Evolutionary conservation across 2,797 vertebrate genomes (phyloP), one percentile per base, ranked within the genome.

Genomic region (Catharus ustulatus): DNA sequence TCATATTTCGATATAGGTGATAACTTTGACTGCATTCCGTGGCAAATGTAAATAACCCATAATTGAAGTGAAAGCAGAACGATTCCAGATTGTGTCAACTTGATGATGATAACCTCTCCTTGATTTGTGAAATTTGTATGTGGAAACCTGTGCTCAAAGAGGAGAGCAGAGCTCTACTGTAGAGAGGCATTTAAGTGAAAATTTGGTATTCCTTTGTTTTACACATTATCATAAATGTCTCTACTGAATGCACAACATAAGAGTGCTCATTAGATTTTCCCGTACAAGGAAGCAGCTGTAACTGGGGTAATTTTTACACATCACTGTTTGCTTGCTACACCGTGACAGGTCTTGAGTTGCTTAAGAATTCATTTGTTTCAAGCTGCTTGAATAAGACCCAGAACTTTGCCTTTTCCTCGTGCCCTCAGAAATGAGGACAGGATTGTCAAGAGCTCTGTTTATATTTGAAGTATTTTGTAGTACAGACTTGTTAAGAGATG

Each of bases 21-120:
- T 62, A 87, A 76, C 27, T 73, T 73, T 9, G 29, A 54, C 52
- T 84, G 9, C 66, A 54, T 82, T 76, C 67, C 79, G 38, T 58
- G 43, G 58, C 46, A 76, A 57, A 57, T 84, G 52, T 77, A 81
- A 86, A 91, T 87, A 87, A 87, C 27, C 40, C 13, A 5, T 73
- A 79, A 69, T 6, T 83, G 79, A 89, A 82, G 57, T 71, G 52
- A 38, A 85, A 90, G 79, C 72, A 54, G 36, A 85, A 59, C 77
- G 83, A 52, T 85, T 94, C 63, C 51, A 76, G 55, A 34, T 62
- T 83, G 51, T 7, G 19, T 83, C 43, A 91, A 13, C 52, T 62
- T 73, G 68, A 66, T 87, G 71, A 42, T 81, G 22, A 52, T 74
- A 68, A 71, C 23, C 32, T 75, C 61, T 92, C 13, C 29, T 38